phyloP scores from a whole-genome alignment of 2,888 invertebrate species.

The Microctonus aethiopoides region DNA sequence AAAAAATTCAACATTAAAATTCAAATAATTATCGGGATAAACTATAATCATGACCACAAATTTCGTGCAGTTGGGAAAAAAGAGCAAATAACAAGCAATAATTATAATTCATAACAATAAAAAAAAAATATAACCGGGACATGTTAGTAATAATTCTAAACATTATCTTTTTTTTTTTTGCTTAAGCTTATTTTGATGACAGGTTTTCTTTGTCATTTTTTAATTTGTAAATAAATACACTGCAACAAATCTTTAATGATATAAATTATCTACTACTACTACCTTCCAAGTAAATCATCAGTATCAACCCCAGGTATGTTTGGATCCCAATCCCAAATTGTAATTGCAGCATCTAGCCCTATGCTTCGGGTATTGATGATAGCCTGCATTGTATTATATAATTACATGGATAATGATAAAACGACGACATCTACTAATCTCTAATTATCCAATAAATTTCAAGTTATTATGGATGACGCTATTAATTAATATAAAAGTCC shows the following conservation, averaged over 20 bases:
- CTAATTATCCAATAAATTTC: not conserved
- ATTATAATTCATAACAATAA: too few relatives aligned
- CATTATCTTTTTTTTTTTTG: not conserved
- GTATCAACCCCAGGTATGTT: constrained; percentile 80
- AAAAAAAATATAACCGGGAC: too few relatives aligned
- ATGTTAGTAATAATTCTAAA: too few relatives aligned
- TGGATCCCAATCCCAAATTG: constrained; percentile 87
- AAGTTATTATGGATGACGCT: not conserved
- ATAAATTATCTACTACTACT: constrained; percentile 53
- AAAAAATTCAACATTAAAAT: too few relatives aligned
- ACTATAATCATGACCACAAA: not conserved
- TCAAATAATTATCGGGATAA: not conserved
- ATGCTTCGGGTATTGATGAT: constrained; percentile 77
- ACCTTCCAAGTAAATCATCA: constrained; percentile 90
- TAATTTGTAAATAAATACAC: not conserved
- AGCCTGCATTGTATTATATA: constrained; percentile 70
- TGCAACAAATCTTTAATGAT: constrained; percentile 15
- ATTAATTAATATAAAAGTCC: not conserved
- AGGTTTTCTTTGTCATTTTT: not conserved
- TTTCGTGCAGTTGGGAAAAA: not conserved
- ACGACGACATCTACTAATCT: constrained; percentile 20
- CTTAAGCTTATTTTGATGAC: constrained; percentile 22
- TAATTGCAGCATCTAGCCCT: constrained; percentile 79
- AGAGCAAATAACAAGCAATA: not conserved
- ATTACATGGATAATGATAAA: constrained; percentile 23